A percentile compares a stretch with the other conserved stretches of the same genome.
These are phyloP conservation scores for Grallaria varia DNA, from an alignment of 2,113 vertebrate species.

Conservation along the genomic window DNA sequence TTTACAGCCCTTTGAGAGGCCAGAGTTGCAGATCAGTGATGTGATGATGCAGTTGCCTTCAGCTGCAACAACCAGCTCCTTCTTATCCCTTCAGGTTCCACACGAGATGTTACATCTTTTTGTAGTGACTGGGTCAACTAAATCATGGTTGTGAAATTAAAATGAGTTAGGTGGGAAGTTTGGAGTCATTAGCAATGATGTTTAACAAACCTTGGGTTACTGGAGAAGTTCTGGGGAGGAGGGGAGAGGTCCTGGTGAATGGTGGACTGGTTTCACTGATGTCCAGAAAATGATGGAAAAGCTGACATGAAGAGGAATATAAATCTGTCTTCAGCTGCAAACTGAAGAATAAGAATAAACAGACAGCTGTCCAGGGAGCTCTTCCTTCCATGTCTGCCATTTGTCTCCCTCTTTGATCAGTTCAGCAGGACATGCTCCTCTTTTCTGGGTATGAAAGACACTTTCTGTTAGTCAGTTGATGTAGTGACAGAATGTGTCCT, in stretches of 20 bases:
- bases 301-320: not conserved
- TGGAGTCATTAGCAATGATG: not conserved
- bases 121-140: not conserved
- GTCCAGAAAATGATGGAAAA: constrained; percentile 28
- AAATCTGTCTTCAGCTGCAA: not conserved
- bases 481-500: not conserved
- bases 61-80: not conserved
- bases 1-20: not conserved
- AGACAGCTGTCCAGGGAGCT: not conserved
- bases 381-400: not conserved
- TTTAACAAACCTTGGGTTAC: not conserved
- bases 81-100: not conserved
- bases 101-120: not conserved
- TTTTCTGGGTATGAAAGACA: not conserved
- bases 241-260: not conserved
- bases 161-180: not conserved
- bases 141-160: not conserved
- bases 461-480: not conserved
- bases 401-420: not conserved
- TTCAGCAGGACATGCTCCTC: not conserved
- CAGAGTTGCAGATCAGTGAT: not conserved
- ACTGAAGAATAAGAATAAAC: not conserved
- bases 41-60: not conserved
- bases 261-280: not conserved
- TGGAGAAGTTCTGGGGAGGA: not conserved